A percentile compares a stretch with the other conserved stretches of the same genome.
These are phyloP conservation scores for Enteromius radiatus DNA, from an alignment of 2,797 vertebrate species.

Conservation along the genomic window DNA sequence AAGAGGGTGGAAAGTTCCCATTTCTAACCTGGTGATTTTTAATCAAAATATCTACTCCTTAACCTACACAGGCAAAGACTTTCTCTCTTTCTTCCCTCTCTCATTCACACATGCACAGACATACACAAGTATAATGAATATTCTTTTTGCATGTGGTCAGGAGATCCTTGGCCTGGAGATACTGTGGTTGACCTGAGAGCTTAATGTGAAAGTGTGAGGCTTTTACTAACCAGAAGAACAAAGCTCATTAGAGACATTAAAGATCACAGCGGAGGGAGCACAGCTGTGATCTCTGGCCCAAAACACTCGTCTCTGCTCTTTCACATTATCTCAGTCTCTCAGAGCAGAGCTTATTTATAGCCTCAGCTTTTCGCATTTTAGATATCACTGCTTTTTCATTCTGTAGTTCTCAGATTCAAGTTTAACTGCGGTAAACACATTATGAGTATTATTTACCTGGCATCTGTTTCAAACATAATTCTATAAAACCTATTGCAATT, in stretches of 20 bases:
- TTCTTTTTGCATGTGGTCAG: constrained; percentile 21
- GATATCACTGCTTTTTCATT: not conserved
- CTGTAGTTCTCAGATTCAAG: not conserved
- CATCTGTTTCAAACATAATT: not conserved
- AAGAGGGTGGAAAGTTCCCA: not conserved
- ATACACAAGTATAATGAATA: constrained; percentile 31
- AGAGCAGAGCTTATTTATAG: not conserved
- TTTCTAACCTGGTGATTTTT: constrained; percentile 18
- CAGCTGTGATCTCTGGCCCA: constrained; percentile 16
- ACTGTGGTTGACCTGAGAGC: constrained; percentile 29
- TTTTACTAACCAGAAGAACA: constrained; percentile 44
- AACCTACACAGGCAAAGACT: not conserved
- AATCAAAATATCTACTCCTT: constrained; percentile 4
- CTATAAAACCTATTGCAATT: not conserved
- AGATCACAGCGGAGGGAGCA: not conserved
- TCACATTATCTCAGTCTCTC: constrained; percentile 15
- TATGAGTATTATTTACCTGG: not conserved
- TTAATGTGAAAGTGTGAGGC: constrained; percentile 28
- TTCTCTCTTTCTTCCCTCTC: not conserved
- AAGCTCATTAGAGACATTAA: constrained; percentile 47
- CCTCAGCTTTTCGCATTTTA: not conserved
- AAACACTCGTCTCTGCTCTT: constrained; percentile 24
- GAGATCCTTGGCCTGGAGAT: constrained; percentile 18
- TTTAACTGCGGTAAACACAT: not conserved
- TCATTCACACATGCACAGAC: not conserved